Conservation (phyloP, 2,888 invertebrate species). For the Melitaea athalia region DNA sequence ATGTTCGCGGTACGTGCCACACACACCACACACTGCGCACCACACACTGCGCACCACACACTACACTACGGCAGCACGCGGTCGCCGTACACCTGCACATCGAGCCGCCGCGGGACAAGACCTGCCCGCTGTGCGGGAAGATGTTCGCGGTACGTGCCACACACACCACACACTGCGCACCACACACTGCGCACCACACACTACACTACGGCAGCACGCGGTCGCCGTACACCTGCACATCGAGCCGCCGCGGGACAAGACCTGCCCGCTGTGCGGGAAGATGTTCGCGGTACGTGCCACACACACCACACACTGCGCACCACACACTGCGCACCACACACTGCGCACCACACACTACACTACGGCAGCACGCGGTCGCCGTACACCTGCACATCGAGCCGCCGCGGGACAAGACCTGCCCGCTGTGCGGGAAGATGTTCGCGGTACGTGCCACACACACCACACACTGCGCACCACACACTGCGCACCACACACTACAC, state of each 20-base stretch:
- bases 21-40: too few relatives aligned
- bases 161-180: too few relatives aligned
- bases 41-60: not conserved
- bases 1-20: constrained; percentile 46
- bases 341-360: not conserved
- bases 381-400: too few relatives aligned
- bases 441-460: too few relatives aligned
- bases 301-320: not conserved
- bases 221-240: not conserved
- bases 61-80: not conserved
- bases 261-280: not conserved
- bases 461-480: too few relatives aligned
- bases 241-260: not conserved
- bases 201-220: not conserved
- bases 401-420: too few relatives aligned
- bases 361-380: not conserved
- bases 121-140: constrained; percentile 51
- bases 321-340: too few relatives aligned
- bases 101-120: constrained; percentile 42
- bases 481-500: not conserved
- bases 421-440: too few relatives aligned
- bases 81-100: too few relatives aligned
- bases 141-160: constrained; percentile 46
- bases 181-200: not conserved
- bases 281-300: not conserved